Evolutionary conservation across 2,113 vertebrate genomes (phyloP).

Genomic region (Fregata magnificens): DNA sequence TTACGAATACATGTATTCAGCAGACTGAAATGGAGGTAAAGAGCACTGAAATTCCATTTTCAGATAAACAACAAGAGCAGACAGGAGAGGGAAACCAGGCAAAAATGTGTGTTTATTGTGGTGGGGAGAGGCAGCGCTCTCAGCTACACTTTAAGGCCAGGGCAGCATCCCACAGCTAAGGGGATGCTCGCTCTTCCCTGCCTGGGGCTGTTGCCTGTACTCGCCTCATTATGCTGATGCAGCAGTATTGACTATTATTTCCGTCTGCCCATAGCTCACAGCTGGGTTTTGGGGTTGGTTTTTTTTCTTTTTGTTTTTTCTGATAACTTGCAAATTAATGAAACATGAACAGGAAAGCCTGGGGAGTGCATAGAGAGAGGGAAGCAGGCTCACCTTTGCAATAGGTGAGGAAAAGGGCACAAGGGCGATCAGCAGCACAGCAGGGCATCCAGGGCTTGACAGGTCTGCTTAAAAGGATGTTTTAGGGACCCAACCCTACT

Average conservation of each 20-base stretch:
- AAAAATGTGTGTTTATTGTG: background rate
- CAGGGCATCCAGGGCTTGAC: background rate
- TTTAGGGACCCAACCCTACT: background rate
- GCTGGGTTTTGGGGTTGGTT: background rate
- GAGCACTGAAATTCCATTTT: background rate
- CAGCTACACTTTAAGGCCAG: background rate
- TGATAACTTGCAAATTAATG: background rate
- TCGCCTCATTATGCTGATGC: background rate
- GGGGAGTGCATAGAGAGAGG: background rate
- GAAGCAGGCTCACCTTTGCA: background rate
- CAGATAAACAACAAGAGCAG: background rate
- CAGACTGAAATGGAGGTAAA: background rate
- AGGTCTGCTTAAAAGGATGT: background rate
- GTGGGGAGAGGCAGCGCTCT: background rate
- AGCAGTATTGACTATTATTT: background rate
- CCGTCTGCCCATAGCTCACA: background rate
- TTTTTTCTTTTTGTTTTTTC: too few species aligned
- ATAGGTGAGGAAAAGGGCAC: background rate
- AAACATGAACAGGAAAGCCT: background rate
- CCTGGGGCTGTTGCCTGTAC: background rate
- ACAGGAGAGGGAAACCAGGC: background rate
- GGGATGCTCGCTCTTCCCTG: background rate
- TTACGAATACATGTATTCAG: background rate
- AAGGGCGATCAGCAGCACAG: background rate
- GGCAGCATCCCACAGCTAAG: background rate